Conservation (phyloP, 1,140 invertebrate species). For the Drosophila mojavensis region DNA sequence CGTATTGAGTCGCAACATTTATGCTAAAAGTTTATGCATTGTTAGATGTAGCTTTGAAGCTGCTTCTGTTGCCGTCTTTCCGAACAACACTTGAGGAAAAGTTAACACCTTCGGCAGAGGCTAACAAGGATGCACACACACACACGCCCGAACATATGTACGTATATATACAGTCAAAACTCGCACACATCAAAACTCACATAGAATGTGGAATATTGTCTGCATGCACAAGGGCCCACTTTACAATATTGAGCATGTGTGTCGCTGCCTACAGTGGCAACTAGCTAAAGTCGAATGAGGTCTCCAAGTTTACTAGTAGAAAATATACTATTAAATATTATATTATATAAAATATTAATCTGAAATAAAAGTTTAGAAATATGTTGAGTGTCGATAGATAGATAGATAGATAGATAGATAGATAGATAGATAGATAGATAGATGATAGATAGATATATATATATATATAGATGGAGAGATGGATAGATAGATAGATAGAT, state of each 20-base stretch:
- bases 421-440: too few relatives aligned
- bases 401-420: too few relatives aligned
- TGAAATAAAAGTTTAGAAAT: too few relatives aligned
- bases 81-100: conserved; percentile 46
- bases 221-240: conserved; percentile 67
- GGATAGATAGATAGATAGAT: too few relatives aligned
- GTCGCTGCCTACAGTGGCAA: not conserved
- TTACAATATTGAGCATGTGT: conserved; percentile 31
- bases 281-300: not conserved
- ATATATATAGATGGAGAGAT: too few relatives aligned
- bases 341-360: too few relatives aligned
- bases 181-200: conserved; percentile 8
- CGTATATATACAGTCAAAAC: too few relatives aligned
- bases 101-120: conserved; percentile 52
- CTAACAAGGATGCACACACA: conserved; percentile 57
- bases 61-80: not conserved
- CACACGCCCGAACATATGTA: not conserved
- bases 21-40: conserved; percentile 32
- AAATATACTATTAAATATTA: not conserved
- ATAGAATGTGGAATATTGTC: conserved; percentile 29
- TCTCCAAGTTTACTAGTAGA: too few relatives aligned
- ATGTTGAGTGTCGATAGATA: too few relatives aligned
- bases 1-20: conserved; percentile 7
- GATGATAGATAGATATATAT: too few relatives aligned
- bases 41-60: conserved; percentile 8